phyloP scores from a whole-genome alignment of 2,888 invertebrate genomes.

The Drosophila anomalata region DNA sequence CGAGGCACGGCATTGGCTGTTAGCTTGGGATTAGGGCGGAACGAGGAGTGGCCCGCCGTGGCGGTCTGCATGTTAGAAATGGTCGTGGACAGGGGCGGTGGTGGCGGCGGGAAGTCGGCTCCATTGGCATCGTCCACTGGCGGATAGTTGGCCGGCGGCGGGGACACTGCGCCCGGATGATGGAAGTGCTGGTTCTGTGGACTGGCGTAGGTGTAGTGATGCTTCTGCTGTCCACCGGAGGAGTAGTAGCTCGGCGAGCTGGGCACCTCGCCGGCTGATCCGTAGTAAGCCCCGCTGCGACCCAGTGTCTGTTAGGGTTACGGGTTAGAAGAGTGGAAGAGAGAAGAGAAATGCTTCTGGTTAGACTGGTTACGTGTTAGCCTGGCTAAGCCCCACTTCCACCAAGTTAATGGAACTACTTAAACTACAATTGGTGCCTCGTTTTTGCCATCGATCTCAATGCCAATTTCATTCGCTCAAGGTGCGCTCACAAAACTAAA shows the following conservation, averaged over 20 bases:
- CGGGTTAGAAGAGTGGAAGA: slow-evolving; percentile 51
- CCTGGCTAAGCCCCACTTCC: slow-evolving; percentile 32
- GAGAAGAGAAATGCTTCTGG: slow-evolving; percentile 54
- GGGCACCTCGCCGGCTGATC: slow-evolving; percentile 75
- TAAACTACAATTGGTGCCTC: slow-evolving; percentile 16
- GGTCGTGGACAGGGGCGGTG: slow-evolving; percentile 83
- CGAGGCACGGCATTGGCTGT: slow-evolving; percentile 84
- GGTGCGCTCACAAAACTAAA: slow-evolving; percentile 40
- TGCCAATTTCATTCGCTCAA: slow-evolving; percentile 55
- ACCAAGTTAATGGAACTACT: slow-evolving; percentile 51
- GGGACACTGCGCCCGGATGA: slow-evolving; percentile 83
- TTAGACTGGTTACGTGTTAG: slow-evolving; percentile 62
- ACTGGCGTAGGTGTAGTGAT: slow-evolving; percentile 77
- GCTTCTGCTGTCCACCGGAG: slow-evolving; percentile 73
- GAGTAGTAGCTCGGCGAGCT: slow-evolving; percentile 82
- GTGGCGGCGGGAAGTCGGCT: slow-evolving; percentile 80
- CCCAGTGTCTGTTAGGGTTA: slow-evolving; percentile 80
- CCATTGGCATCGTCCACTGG: slow-evolving; percentile 70
- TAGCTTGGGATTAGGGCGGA: slow-evolving; percentile 83
- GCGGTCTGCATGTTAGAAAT: slow-evolving; percentile 82
- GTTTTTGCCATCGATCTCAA: slow-evolving; percentile 49
- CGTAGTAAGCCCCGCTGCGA: slow-evolving; percentile 77
- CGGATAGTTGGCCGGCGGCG: slow-evolving; percentile 77
- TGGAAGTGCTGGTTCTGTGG: slow-evolving; percentile 82
- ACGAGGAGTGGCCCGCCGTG: slow-evolving; percentile 74